These are phyloP conservation scores for Amazona finschi DNA, from an alignment of 2,797 vertebrate species.

Conservation along the genomic window DNA sequence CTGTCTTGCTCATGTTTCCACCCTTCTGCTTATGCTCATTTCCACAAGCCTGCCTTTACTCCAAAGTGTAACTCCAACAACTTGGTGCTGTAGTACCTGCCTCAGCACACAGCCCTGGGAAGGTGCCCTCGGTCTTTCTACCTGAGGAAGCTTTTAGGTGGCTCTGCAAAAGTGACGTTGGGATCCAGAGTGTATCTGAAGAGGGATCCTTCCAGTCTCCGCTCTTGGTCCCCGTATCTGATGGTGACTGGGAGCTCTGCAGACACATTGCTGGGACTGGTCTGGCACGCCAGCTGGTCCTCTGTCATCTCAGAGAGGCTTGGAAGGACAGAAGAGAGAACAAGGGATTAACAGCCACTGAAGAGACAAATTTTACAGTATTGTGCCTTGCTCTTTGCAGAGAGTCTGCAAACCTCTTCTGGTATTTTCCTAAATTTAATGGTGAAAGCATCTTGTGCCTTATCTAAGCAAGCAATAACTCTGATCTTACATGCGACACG, in stretches of 20 bases:
- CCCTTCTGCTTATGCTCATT: background rate
- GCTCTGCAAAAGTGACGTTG: conserved; percentile 86
- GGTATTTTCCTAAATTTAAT: background rate
- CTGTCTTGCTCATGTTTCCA: background rate
- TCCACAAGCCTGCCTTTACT: background rate
- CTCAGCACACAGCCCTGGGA: background rate
- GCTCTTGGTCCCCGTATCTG: conserved; percentile 82
- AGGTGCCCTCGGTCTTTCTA: conserved; percentile 33
- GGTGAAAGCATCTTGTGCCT: background rate
- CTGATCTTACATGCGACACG: conserved; percentile 86
- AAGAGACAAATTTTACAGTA: background rate
- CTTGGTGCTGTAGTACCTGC: background rate
- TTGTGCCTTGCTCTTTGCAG: background rate
- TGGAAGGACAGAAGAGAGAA: background rate
- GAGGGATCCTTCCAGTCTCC: conserved; percentile 74
- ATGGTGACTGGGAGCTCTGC: conserved; percentile 81
- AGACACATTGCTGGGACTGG: conserved; percentile 80
- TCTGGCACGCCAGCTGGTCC: conserved; percentile 84
- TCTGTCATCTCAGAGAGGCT: conserved; percentile 82
- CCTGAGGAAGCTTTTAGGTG: conserved; percentile 91
- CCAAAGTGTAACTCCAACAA: background rate
- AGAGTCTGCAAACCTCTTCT: background rate
- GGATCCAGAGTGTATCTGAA: conserved; percentile 90
- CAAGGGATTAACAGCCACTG: background rate
- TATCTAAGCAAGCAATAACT: background rate